phyloP scores from a whole-genome alignment of 2,888 invertebrate genomes.

The Dicranocentrus wangi region DNA sequence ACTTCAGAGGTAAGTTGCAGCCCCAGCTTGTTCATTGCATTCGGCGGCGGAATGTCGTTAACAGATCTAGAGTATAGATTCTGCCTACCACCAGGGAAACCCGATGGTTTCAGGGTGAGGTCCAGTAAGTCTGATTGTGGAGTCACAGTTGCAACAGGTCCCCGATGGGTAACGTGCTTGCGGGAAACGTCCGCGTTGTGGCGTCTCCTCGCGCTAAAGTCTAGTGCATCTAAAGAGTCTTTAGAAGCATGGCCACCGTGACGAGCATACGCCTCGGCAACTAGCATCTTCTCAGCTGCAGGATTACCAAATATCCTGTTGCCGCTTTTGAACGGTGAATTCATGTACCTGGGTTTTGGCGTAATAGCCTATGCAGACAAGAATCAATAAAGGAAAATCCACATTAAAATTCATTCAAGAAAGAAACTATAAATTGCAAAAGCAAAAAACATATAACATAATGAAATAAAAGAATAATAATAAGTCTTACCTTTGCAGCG shows the following conservation, averaged over 20 bases:
- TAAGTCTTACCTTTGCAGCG: conserved; percentile 26
- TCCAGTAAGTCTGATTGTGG: conserved; percentile 64
- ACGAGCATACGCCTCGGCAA: conserved; percentile 3
- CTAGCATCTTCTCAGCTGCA: conserved; percentile 14
- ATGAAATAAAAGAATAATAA: no score
- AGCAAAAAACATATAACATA: background rate
- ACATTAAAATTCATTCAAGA: background rate
- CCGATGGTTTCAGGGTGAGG: conserved; percentile 64
- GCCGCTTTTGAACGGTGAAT: conserved; percentile 26
- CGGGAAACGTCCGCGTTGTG: conserved; percentile 15
- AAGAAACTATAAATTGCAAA: background rate
- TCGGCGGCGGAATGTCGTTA: conserved; percentile 68
- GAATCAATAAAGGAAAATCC: conserved; percentile 4
- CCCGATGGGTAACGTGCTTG: background rate
- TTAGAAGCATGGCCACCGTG: conserved; percentile 13
- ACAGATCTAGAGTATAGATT: conserved; percentile 26
- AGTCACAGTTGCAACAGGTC: background rate
- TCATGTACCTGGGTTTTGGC: conserved; percentile 9
- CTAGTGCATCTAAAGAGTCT: background rate
- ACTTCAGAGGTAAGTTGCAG: conserved; percentile 72
- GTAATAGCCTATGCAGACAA: conserved; percentile 16
- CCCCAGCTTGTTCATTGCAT: conserved; percentile 71
- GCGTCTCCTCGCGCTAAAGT: conserved; percentile 26
- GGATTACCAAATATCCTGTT: conserved; percentile 28
- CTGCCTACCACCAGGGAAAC: conserved; percentile 11